Conservation (phyloP, 2,113 vertebrate genomes). For the Proteles cristata region DNA sequence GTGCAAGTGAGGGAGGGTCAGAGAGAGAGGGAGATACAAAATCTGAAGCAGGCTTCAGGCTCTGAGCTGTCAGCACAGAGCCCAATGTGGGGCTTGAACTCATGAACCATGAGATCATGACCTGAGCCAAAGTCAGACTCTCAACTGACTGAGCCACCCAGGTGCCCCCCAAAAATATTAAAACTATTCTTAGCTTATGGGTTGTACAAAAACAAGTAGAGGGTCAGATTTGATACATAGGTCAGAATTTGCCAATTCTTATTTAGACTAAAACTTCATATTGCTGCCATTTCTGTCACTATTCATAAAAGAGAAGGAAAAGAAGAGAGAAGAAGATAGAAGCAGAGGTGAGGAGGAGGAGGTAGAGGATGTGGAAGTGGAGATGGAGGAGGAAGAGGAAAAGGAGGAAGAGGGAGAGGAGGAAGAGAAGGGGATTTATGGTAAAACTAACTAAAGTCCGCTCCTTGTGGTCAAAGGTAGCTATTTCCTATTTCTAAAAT, state of each 20-base stretch:
- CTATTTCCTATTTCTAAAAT: neutral
- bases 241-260: neutral
- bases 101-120: too few species aligned
- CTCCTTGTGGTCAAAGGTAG: neutral
- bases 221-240: neutral
- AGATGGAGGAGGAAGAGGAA: neutral
- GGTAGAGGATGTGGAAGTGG: too few species aligned
- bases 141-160: too few species aligned
- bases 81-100: too few species aligned
- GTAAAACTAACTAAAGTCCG: neutral
- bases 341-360: neutral
- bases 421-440: neutral
- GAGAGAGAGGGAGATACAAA: too few species aligned
- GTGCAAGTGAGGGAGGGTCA: too few species aligned
- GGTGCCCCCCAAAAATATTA: neutral
- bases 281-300: neutral
- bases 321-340: neutral
- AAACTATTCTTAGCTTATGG: neutral
- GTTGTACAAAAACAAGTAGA: neutral
- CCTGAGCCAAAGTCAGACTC: too few species aligned
- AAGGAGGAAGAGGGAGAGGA: neutral
- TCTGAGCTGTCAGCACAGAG: too few species aligned
- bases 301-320: neutral
- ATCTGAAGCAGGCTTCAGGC: too few species aligned
- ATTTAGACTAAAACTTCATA: neutral